A percentile compares a stretch with the other conserved stretches of the same genome.
These are phyloP conservation scores for Malthinus flaveolus DNA, from an alignment of 2,888 invertebrate species.

Conservation along the genomic window DNA sequence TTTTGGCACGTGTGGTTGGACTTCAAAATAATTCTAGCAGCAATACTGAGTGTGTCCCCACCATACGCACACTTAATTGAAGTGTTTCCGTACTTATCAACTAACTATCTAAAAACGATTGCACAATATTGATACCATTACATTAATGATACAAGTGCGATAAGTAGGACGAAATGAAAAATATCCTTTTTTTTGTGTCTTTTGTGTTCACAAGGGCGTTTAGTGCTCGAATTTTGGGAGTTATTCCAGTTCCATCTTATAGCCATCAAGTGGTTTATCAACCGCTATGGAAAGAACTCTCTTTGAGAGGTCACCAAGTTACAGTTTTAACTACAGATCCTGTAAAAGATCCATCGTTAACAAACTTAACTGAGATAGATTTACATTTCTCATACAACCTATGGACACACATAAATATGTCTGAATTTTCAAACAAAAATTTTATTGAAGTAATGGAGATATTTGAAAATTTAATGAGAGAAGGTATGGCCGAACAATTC, in stretches of 20 bases:
- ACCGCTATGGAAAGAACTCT: slow-evolving; percentile 53
- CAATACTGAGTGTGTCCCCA: too few species aligned
- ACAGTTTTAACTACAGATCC: slow-evolving; percentile 55
- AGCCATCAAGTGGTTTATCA: slow-evolving; percentile 57
- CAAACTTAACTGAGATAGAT: slow-evolving; percentile 53
- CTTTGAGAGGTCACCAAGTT: slow-evolving; percentile 56
- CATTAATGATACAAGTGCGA: too few species aligned
- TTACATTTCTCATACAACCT: slow-evolving; percentile 44
- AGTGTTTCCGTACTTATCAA: too few species aligned
- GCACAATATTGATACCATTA: too few species aligned
- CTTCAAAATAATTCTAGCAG: too few species aligned
- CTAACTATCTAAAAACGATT: too few species aligned
- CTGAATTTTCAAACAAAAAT: too few species aligned
- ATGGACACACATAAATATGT: not conserved
- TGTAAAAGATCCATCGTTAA: slow-evolving; percentile 46
- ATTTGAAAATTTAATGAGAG: not conserved
- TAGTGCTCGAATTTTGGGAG: slow-evolving; percentile 51
- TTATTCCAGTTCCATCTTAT: slow-evolving; percentile 53
- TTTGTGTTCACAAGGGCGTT: too few species aligned
- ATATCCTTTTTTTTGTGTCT: not conserved
- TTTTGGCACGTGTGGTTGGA: too few species aligned
- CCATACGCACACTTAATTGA: too few species aligned
- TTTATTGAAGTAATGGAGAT: not conserved
- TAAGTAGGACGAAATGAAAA: too few species aligned
- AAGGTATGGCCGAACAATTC: slow-evolving; percentile 7